phyloP scores from a whole-genome alignment of 2,888 invertebrate species.

The Dinocampus coccinellae region DNA sequence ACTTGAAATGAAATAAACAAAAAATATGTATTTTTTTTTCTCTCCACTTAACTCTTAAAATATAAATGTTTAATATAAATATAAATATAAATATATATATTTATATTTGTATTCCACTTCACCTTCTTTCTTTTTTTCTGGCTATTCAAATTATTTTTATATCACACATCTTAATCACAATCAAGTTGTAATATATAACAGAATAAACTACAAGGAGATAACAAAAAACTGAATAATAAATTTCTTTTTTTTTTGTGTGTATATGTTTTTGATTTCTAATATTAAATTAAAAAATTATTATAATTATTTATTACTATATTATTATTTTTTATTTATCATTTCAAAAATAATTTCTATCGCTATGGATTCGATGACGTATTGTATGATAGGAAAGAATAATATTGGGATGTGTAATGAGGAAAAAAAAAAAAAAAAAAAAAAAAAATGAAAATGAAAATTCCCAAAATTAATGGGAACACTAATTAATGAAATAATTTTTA shows the following conservation, averaged over 20 bases:
- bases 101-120: too few species aligned
- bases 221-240: neutral
- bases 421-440: neutral
- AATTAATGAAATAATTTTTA: slow-evolving; percentile 40
- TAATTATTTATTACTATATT: neutral
- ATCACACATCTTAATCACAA: neutral
- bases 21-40: too few species aligned
- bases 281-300: too few species aligned
- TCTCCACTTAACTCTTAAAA: neutral
- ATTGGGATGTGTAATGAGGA: neutral
- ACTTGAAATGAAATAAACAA: neutral
- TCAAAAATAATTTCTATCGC: slow-evolving; percentile 41
- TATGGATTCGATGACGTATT: neutral
- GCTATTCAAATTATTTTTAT: neutral
- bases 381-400: too few species aligned
- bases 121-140: neutral
- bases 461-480: slow-evolving; percentile 15
- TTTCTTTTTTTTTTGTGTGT: too few species aligned
- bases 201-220: neutral
- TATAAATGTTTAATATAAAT: neutral
- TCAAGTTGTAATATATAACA: neutral
- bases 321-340: neutral
- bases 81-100: neutral
- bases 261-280: too few species aligned
- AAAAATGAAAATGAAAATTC: neutral